phyloP scores from a whole-genome alignment of 2,113 vertebrate species.

The Tamias sibiricus region DNA sequence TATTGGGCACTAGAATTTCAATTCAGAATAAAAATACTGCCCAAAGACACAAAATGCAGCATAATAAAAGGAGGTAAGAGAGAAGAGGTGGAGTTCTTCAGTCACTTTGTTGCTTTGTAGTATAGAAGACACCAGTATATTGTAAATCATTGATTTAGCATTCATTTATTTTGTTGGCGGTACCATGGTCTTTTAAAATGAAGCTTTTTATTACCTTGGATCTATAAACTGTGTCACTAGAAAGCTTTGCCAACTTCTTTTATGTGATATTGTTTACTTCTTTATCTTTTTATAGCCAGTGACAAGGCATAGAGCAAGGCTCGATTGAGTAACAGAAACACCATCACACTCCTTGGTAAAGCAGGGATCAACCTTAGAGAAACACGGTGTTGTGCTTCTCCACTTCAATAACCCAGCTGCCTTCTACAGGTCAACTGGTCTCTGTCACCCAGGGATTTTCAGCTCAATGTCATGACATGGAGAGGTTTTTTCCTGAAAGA shows the following conservation, averaged over 20 bases:
- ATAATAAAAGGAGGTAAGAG: slow-evolving; percentile 48
- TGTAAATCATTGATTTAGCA: slow-evolving; percentile 18
- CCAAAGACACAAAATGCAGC: slow-evolving; percentile 44
- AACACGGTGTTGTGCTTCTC: background rate
- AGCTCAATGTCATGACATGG: background rate
- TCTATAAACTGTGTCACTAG: slow-evolving; percentile 44
- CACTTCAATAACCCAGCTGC: background rate
- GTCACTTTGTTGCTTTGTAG: background rate
- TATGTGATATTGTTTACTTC: slow-evolving; percentile 51
- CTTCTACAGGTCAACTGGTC: background rate
- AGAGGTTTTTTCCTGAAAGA: slow-evolving; percentile 34
- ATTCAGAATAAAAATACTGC: slow-evolving; percentile 27
- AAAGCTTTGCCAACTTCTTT: slow-evolving; percentile 63
- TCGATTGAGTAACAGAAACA: background rate
- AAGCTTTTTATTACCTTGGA: slow-evolving; percentile 36
- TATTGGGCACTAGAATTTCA: slow-evolving; percentile 17
- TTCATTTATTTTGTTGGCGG: slow-evolving; percentile 53
- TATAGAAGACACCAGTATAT: background rate
- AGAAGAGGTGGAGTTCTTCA: background rate
- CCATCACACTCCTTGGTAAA: background rate
- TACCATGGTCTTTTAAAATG: slow-evolving; percentile 41
- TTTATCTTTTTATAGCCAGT: slow-evolving; percentile 61
- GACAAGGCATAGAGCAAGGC: slow-evolving; percentile 5
- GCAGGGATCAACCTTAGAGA: background rate
- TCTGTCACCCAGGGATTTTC: background rate